These are phyloP conservation scores for Eulemur macaco DNA, from an alignment of 2,113 vertebrate genomes.

Conservation along the genomic window DNA sequence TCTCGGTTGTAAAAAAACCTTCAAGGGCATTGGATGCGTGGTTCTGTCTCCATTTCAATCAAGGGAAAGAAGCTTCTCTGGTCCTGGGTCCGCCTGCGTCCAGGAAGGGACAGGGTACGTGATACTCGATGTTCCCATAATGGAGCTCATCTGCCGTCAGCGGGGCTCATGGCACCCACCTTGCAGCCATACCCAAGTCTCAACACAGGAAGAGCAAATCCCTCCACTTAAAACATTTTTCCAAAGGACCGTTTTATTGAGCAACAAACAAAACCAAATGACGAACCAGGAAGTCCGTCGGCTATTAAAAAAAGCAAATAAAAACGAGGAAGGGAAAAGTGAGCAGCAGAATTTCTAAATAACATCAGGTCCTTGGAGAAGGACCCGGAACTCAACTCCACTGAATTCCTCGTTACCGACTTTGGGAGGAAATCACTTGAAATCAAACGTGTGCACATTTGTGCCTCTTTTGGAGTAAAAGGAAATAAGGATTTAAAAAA, in stretches of 20 bases:
- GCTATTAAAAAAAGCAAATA: background rate
- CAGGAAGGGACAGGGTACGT: no score
- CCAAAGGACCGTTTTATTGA: rapidly evolving
- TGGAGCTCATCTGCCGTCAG: no score
- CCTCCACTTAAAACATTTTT: no score
- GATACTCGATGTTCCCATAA: no score
- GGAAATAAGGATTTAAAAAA: background rate
- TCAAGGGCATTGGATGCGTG: background rate
- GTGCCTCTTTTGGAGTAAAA: rapidly evolving
- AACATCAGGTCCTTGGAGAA: rapidly evolving
- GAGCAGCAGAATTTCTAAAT: rapidly evolving
- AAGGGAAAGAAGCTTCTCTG: background rate
- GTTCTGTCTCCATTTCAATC: no score
- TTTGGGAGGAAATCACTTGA: background rate
- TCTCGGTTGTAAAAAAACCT: background rate
- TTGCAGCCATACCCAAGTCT: no score
- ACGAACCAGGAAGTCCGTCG: background rate
- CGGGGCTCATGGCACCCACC: no score
- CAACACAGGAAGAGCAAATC: background rate
- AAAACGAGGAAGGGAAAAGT: background rate
- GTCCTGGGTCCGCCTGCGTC: background rate
- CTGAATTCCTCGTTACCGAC: rapidly evolving
- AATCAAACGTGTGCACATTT: background rate
- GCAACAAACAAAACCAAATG: background rate
- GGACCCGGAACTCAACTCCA: rapidly evolving